Conservation (phyloP, 23 tunicate genomes). For the Ascidia mentula region DNA sequence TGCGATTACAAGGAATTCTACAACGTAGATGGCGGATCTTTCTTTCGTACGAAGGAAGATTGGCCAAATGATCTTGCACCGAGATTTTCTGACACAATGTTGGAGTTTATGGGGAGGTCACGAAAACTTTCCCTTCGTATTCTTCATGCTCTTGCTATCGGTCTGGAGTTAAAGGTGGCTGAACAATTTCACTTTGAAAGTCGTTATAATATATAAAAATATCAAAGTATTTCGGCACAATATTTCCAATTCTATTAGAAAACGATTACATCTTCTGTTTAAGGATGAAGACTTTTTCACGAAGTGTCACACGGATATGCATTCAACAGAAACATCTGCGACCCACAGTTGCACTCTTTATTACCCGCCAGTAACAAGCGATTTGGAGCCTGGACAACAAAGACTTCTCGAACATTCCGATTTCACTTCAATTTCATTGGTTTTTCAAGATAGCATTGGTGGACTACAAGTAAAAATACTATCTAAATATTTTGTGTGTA, state of each 20-base stretch:
- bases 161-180: slow-evolving; percentile 44
- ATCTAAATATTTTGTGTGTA: neutral
- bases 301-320: slow-evolving; percentile 35
- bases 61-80: slow-evolving; percentile 45
- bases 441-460: slow-evolving; percentile 68
- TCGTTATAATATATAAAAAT: neutral
- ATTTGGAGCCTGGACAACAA: slow-evolving; percentile 19
- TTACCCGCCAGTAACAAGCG: slow-evolving; percentile 56
- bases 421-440: slow-evolving; percentile 63
- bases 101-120: slow-evolving; percentile 37
- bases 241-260: neutral
- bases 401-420: slow-evolving; percentile 60
- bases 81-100: slow-evolving; percentile 1
- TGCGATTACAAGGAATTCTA: slow-evolving; percentile 61
- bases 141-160: slow-evolving; percentile 35
- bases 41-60: neutral
- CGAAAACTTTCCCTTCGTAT: slow-evolving; percentile 20
- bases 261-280: neutral
- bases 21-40: slow-evolving; percentile 12
- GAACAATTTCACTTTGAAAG: too few relatives aligned
- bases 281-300: slow-evolving; percentile 32
- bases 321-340: slow-evolving; percentile 24
- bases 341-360: slow-evolving; percentile 41
- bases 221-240: neutral
- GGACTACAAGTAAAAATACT: slow-evolving; percentile 34